Conservation (phyloP, 2,113 vertebrate genomes). For the Cynocephalus volans region DNA sequence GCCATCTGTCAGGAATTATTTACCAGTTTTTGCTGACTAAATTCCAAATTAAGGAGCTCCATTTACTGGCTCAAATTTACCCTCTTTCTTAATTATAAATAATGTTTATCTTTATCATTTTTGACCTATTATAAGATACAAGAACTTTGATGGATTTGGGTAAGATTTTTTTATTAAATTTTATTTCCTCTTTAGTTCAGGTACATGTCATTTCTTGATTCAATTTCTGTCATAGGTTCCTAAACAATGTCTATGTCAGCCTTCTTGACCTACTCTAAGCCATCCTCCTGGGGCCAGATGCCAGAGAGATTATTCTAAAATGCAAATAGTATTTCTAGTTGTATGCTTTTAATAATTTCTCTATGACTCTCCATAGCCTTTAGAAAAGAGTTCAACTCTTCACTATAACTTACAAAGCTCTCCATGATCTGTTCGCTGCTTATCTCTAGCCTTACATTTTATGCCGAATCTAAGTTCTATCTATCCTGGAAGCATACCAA, state of each 20-base stretch:
- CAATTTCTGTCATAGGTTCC: neutral
- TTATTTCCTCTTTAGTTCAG: neutral
- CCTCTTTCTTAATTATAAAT: slow-evolving; percentile 70
- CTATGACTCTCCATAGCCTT: neutral
- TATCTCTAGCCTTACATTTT: neutral
- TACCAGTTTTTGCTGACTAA: slow-evolving; percentile 82
- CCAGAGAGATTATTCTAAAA: slow-evolving; percentile 64
- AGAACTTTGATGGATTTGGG: slow-evolving; percentile 15
- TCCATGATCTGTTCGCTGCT: neutral
- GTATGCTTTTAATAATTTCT: slow-evolving; percentile 34
- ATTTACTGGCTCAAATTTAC: slow-evolving; percentile 68
- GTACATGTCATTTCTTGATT: neutral
- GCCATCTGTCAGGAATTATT: slow-evolving; percentile 83
- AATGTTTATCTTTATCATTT: slow-evolving; percentile 55
- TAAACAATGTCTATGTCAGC: slow-evolving; percentile 2
- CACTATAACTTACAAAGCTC: neutral
- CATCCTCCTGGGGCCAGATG: neutral
- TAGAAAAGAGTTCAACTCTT: neutral
- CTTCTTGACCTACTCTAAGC: neutral
- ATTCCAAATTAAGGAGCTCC: slow-evolving; percentile 77
- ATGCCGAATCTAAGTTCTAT: neutral
- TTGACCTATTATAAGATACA: neutral
- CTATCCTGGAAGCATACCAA: neutral
- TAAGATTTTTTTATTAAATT: neutral
- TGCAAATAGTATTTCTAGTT: slow-evolving; percentile 37